Percentiles rank a stretch among this genome's conserved stretches.
These are phyloP conservation scores for Enteromius thamalakanensis DNA, from an alignment of 2,797 vertebrate genomes.

Conservation along the genomic window DNA sequence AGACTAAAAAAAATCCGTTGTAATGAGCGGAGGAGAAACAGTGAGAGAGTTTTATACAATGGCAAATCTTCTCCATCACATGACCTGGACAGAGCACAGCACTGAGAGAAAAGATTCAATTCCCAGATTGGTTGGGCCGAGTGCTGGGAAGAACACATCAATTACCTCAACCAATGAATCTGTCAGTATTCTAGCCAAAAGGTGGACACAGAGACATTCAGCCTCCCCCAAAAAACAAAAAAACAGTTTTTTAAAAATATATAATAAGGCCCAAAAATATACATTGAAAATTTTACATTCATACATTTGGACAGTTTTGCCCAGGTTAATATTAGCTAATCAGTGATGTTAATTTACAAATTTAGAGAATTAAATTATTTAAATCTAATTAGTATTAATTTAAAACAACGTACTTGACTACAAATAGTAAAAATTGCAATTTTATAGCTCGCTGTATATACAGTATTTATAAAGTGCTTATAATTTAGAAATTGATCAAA, in stretches of 20 bases:
- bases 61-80: slow-evolving; percentile 46
- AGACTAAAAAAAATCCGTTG: slow-evolving; percentile 46
- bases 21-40: slow-evolving; percentile 33
- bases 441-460: not conserved
- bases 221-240: slow-evolving; percentile 21
- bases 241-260: not conserved
- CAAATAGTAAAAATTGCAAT: not conserved
- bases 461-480: not conserved
- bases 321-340: not conserved
- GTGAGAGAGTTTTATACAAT: slow-evolving; percentile 27
- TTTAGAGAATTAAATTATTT: no score
- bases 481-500: not conserved
- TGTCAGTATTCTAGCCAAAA: slow-evolving; percentile 44
- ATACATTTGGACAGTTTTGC: not conserved
- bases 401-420: not conserved
- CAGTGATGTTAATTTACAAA: not conserved
- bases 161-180: slow-evolving; percentile 51
- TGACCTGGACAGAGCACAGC: slow-evolving; percentile 46
- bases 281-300: not conserved
- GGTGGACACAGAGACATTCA: slow-evolving; percentile 17
- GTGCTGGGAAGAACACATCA: slow-evolving; percentile 62
- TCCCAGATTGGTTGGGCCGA: slow-evolving; percentile 49
- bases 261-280: not conserved
- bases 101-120: slow-evolving; percentile 53
- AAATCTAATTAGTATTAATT: no score